Conservation (phyloP, 2,797 vertebrate genomes). For the Florisuga fusca region DNA sequence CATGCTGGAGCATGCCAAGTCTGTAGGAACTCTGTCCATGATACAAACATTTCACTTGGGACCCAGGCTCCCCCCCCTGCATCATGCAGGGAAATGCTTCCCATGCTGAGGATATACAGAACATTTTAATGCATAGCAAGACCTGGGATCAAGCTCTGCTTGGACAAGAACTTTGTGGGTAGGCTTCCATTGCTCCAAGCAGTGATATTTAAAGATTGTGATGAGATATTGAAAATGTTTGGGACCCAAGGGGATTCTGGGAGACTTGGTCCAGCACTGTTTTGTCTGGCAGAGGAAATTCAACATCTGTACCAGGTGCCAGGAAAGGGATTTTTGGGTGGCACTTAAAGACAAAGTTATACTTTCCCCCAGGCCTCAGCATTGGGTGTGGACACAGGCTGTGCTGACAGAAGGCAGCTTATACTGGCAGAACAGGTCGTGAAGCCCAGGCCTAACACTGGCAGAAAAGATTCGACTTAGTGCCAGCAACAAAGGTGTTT, state of each 20-base stretch:
- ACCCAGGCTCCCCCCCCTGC: not conserved
- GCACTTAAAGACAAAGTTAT: not conserved
- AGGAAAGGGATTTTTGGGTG: not conserved
- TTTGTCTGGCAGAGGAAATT: not conserved
- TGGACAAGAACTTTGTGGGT: not conserved
- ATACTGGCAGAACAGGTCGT: not conserved
- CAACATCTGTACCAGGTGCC: not conserved
- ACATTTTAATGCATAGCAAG: not conserved
- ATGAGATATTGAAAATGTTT: not conserved
- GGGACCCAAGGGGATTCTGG: not conserved
- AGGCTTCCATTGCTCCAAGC: not conserved
- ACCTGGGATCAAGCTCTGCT: not conserved
- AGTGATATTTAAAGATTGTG: not conserved
- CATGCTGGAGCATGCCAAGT: not conserved
- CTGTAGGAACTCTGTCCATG: not conserved
- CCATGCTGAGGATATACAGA: not conserved
- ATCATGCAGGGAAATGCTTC: not conserved
- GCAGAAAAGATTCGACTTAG: not conserved
- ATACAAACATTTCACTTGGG: not conserved
- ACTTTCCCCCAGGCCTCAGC: not conserved
- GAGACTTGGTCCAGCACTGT: not conserved
- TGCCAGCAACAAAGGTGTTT: not conserved
- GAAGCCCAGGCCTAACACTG: not conserved
- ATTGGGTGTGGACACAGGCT: not conserved
- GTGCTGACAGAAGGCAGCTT: conserved; percentile 43